A percentile compares a stretch with the other conserved stretches of the same genome.
These are phyloP conservation scores for Harpegnathos saltator DNA, from an alignment of 1,140 invertebrate genomes.

Conservation along the genomic window DNA sequence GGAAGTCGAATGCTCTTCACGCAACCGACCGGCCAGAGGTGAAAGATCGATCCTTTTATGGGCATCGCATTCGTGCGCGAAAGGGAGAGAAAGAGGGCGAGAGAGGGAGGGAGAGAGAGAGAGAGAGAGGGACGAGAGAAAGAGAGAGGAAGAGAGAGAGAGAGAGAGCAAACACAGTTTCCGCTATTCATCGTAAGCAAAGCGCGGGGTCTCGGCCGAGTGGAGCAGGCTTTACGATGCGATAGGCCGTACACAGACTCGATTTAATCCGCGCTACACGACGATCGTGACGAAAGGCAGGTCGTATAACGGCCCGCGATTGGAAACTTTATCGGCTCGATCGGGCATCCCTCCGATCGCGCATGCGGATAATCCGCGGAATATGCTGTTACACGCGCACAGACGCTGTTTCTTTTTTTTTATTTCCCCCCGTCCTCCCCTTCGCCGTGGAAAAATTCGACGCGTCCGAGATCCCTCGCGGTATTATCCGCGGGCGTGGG, in stretches of 20 bases:
- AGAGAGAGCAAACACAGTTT: conserved; percentile 27
- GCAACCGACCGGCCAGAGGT: not conserved
- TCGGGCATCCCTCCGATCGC: conserved; percentile 2
- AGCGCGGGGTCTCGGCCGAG: conserved; percentile 27
- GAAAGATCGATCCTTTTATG: conserved; percentile 51
- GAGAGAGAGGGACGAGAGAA: too few species aligned
- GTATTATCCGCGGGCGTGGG: conserved; percentile 15
- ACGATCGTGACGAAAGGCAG: conserved; percentile 36
- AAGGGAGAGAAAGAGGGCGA: too few species aligned
- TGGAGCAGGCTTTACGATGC: not conserved
- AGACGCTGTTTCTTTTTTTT: not conserved
- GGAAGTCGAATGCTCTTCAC: conserved; percentile 21
- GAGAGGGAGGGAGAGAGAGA: too few species aligned
- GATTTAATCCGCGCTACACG: conserved; percentile 45
- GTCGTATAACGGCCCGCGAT: conserved; percentile 43
- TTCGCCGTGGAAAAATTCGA: conserved; percentile 37
- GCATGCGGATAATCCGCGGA: conserved; percentile 27
- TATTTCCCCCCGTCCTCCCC: not conserved
- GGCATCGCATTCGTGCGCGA: conserved; percentile 3
- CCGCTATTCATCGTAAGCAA: conserved; percentile 53
- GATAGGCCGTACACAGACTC: not conserved
- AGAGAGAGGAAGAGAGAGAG: too few species aligned
- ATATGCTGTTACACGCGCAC: conserved; percentile 37
- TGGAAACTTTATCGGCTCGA: conserved; percentile 55
- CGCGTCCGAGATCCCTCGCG: conserved; percentile 10